Base-by-base conservation (phyloP, 1,140 invertebrate genomes). In the Branchinecta lindahli region DNA sequence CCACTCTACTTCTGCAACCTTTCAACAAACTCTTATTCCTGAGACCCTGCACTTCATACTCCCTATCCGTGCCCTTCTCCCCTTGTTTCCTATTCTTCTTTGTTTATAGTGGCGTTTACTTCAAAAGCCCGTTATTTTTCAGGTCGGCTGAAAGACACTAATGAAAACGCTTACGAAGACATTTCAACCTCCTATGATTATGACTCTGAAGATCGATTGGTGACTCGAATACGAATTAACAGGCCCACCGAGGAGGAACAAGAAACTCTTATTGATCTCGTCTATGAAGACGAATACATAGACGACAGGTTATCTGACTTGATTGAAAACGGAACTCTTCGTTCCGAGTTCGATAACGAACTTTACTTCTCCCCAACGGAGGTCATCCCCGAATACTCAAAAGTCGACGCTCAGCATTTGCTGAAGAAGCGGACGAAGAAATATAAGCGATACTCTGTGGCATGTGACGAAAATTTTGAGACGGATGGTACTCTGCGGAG, bases 401-500 rank as follows among this genome's bases (percentile, higher is more conserved):
- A 61, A 61, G 52, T 61, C 1, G 52, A 61, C 18, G 12, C 52
- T 61, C 12, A 20, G 12, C 52, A 61, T 61, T 61, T 61, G 18
- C 12, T 15, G 52, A 61, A 61, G 52, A 61, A 61, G 18, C 12
- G 52, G 18, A 61, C 18, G 12, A 61, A 61, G 4, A 61, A 61
- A 61, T 20, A 61, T 15, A 61, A 61, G 52, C 52, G 52, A 20
- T 61, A 61, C 18, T 61, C 52, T 12, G 52, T 61, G 52, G 52
- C 52, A 4, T 61, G 52, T 61, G 52, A 61, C 18, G 52, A 61
- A 61, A 61, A 61, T 61, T 61, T 61, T 61, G 52, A 61, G 52
- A 61, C 12, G 18, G 52, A 61, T 20, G 52, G 52, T 1, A 61
- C 52, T 61, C 52, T 61, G 12, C 12, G 52, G 52, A 61, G 18